phyloP scores from a whole-genome alignment of 2,797 vertebrate genomes.

The Nyctalus aviator region DNA sequence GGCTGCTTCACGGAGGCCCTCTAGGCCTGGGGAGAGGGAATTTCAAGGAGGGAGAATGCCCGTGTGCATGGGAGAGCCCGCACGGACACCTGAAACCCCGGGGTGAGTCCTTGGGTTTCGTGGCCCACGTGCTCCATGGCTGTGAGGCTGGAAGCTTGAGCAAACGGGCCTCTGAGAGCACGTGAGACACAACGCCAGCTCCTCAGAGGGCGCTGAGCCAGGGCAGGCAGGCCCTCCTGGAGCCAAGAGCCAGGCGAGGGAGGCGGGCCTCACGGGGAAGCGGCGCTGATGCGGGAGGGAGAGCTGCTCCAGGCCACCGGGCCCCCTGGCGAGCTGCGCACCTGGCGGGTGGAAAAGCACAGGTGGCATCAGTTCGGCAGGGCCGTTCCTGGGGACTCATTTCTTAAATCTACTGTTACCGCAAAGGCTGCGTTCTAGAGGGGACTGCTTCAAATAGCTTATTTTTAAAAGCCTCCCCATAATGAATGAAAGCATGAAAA shows the following conservation, averaged over 20 bases:
- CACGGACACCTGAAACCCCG: background rate
- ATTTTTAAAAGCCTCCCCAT: background rate
- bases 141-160: background rate
- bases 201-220: background rate
- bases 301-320: background rate
- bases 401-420: slow-evolving; percentile 27
- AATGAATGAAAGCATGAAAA: background rate
- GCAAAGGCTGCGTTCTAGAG: background rate
- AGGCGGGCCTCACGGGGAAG: background rate
- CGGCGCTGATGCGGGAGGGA: background rate
- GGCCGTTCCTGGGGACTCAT: background rate
- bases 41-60: background rate
- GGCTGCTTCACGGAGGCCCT: background rate
- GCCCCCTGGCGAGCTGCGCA: background rate
- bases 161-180: background rate
- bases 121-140: background rate
- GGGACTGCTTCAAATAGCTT: background rate
- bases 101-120: background rate
- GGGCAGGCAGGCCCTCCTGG: background rate
- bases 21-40: background rate
- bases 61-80: background rate
- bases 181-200: background rate
- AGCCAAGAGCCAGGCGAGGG: background rate
- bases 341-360: background rate
- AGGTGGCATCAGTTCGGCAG: background rate